Base-by-base conservation (phyloP, 2,888 invertebrate species). In the Acleris cristana region DNA sequence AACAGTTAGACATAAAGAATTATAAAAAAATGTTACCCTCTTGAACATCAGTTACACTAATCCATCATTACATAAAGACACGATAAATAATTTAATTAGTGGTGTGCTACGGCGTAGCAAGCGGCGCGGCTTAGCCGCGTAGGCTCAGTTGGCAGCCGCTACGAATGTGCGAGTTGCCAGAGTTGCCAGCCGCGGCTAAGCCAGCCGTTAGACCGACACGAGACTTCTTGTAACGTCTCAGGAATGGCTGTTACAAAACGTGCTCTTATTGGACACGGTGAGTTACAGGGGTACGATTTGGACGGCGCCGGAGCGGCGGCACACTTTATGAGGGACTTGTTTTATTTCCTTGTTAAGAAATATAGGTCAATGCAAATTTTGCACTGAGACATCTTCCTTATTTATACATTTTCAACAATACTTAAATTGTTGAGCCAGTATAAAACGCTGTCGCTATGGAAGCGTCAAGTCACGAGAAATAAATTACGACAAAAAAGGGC, bases 91-190 rank as follows among this genome's bases (percentile, higher is more conserved):
- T 76, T 77, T 74, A 79, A 73, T 74, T 73, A 77, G 74, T 74
- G 76, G 80, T 80, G 81, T 72, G 76, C 84, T 88, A 87, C 86
- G 84, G 66, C 86, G 90, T 90, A 90, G 88, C 76, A 69, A 63
- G 69, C 69, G 77, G 81, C 79, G 76, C 79, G 83, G 88, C 83
- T 90, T 89, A 88, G 85, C 78, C 78, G 77, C 84, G 88, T 86
- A 87, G 88, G 80, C 82, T 77, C 80, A 71, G 79, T 88, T 91
- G 91, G 92, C 92, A 91, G 80, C 79, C 76, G 79, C 83, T 85
- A 85, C 87, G 89, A 86, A 87, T 87, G 83, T 79, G 75, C 79
- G 79, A 86, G 84, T 87, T 89, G 92, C 91, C 91, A 90, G 84
- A 76, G 73, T 34, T 34, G 34, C 34, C 34, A 34, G 34, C 34